Percentiles rank a stretch among this genome's conserved stretches.
Conservation (phyloP, 2,113 vertebrate species). For the Meriones unguiculatus region DNA sequence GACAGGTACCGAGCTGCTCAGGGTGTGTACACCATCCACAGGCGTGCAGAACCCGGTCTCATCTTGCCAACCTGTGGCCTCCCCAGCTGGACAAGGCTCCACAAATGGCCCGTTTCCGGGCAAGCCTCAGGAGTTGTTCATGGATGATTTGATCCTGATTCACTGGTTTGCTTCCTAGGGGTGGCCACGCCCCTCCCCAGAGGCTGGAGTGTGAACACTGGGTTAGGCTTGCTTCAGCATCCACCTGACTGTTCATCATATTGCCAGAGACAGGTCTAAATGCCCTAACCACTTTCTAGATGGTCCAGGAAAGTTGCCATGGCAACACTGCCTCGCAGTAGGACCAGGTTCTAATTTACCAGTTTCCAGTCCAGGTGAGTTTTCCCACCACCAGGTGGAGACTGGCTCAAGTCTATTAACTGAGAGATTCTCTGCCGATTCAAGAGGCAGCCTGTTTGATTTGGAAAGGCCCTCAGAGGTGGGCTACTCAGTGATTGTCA, state of each 20-base stretch:
- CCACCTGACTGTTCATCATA: not conserved
- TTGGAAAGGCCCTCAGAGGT: not conserved
- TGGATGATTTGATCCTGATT: conserved; percentile 22
- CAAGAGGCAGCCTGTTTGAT: not conserved
- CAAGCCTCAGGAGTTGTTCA: not conserved
- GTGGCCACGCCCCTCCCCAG: accelerated
- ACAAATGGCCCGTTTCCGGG: not conserved
- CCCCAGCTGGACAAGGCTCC: not conserved
- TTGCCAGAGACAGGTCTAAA: not conserved
- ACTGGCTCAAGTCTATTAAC: conserved; percentile 69
- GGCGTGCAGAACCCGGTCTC: not conserved
- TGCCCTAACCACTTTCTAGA: not conserved
- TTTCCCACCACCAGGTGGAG: conserved; percentile 78
- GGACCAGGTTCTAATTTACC: not conserved
- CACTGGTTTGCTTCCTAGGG: not conserved
- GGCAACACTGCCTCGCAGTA: not conserved
- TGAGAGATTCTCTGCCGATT: not conserved
- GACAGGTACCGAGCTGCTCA: not conserved
- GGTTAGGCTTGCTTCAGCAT: not conserved
- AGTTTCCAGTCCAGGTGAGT: not conserved
- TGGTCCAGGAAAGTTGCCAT: not conserved
- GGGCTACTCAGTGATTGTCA: not conserved
- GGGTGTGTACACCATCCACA: no score
- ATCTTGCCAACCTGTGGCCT: not conserved
- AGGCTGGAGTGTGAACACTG: not conserved